Base-by-base conservation (phyloP, 2,113 vertebrate species). In the Turdus rufiventris region DNA sequence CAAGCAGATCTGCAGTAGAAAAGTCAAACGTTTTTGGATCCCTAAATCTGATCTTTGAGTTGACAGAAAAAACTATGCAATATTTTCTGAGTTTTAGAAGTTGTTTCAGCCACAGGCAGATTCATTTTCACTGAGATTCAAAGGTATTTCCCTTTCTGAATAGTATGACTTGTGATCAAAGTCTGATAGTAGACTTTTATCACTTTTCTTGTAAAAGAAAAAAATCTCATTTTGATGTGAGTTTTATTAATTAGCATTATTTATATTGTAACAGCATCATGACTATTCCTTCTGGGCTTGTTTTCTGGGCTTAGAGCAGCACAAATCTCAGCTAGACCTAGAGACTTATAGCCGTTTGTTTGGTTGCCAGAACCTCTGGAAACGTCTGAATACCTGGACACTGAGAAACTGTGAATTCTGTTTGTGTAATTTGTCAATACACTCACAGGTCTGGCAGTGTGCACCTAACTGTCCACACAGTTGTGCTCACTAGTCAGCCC, bases 11-110 rank as follows among this genome's bases (percentile, higher is more conserved):
- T 96, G 85, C 75, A 62, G 36, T 88, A 45, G 94, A 89, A 95
- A 94, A 93, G 82, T 92, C 70, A 96, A 93, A 48, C 18, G 42
- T 77, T 97, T 96, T 90, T 95, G 91, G 82, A 97, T 72, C 85
- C 65, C 51, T 43, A 34, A 40, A 67, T 93, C 62, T 65, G 29
- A 85, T 97, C 45, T 77, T 89, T 91, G 70, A 73, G 40, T 94
- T 97, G 81, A 70, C 76, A 91, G 42, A 96, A 79, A 95, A 94
- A 96, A 93, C 34, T 53, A 21, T 61, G 31, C 58, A 95, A 89
- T 66, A n/a, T 63, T 74, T 95, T 97, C 75, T 97, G 73, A 5
- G 66, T 94, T 92, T 86, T 56, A 84, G 63, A 89, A 78, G 79
- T 86, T 85, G 75, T 96, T 97, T 97, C 70, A 95, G 48, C 38